phyloP scores from a whole-genome alignment of 2,113 vertebrate genomes.

The Petrocephalus microphthalmus region DNA sequence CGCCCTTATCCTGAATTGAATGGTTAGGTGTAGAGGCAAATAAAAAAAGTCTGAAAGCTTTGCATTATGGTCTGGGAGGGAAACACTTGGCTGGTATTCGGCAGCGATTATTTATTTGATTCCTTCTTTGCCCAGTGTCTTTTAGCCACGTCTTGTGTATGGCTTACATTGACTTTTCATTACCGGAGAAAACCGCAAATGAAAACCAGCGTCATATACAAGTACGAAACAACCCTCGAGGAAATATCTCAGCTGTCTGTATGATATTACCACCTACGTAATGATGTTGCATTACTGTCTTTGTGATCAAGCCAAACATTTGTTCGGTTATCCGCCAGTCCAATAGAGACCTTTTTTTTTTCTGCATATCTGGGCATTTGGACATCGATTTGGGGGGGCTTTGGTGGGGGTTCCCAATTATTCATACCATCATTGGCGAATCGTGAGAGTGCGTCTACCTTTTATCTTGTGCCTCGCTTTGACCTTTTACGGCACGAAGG shows the following conservation, averaged over 20 bases:
- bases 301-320: constrained; percentile 6
- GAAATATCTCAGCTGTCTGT: constrained; percentile 10
- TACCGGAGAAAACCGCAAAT: not conserved
- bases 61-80: not conserved
- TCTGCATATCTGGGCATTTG: not conserved
- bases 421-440: not conserved
- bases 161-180: not conserved
- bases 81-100: not conserved
- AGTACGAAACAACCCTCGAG: not conserved
- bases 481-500: not conserved
- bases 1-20: not conserved
- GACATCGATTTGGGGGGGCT: not conserved
- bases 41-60: not conserved
- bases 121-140: not conserved
- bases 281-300: constrained; percentile 2
- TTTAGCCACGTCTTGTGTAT: not conserved
- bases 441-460: not conserved
- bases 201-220: not conserved
- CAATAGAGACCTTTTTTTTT: not conserved
- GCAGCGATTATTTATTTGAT: not conserved
- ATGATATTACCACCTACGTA: constrained; percentile 8
- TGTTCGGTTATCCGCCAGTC: constrained; percentile 15
- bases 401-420: not conserved
- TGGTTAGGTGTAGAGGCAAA: not conserved
- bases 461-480: not conserved